Evolutionary conservation across 2,888 invertebrate genomes (phyloP), one percentile per base, ranked within the genome.

Genomic region (Brachyopa scutellaris): DNA sequence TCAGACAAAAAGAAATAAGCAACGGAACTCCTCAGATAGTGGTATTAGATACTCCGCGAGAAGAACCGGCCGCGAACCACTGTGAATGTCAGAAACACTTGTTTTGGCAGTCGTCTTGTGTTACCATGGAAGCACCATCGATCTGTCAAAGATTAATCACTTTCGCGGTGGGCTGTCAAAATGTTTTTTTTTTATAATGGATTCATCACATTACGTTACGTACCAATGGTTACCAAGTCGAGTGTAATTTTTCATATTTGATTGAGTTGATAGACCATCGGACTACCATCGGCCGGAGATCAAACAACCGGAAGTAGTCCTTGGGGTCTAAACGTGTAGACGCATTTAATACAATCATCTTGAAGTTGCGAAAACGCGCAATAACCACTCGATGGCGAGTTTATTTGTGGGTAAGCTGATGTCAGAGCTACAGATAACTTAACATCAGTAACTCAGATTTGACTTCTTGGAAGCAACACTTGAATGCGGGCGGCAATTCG

Each of bases 71-170:
- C 23, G n/a, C 13, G 26, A 53, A n/a, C n/a, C 17, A 38, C 7
- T 36, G 21, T n/a, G 42, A 55, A 47, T 33, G 26, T 53, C 53
- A 36, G 61, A 53, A 36, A 51, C 62, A 62, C 72, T 72, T 53
- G 45, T 72, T n/a, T 33, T 59, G 47, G 45, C 51, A 51, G 49
- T 36, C 26, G 26, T 26, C 6, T 26, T 3, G 26, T 26, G 38
- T 47, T 47, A n/a, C 21, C 21, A 13, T 45, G 36, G 17, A 69
- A 61, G 45, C 38, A 49, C 59, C 40, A 61, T 70, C 61, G 51
- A 70, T 70, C 61, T 61, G 26, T 13, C 49, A 31, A 19, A 70
- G 70, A 70, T 61, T 61, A 61, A 70, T 70, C 49, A 40, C 61
- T 61, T 69, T 57, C 67, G 23, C 26, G n/a, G n/a, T n/a, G n/a